Percentiles rank a stretch among this genome's conserved stretches.
Evolutionary conservation across 2,797 vertebrate species (phyloP).

Genomic region (Luscinia luscinia): DNA sequence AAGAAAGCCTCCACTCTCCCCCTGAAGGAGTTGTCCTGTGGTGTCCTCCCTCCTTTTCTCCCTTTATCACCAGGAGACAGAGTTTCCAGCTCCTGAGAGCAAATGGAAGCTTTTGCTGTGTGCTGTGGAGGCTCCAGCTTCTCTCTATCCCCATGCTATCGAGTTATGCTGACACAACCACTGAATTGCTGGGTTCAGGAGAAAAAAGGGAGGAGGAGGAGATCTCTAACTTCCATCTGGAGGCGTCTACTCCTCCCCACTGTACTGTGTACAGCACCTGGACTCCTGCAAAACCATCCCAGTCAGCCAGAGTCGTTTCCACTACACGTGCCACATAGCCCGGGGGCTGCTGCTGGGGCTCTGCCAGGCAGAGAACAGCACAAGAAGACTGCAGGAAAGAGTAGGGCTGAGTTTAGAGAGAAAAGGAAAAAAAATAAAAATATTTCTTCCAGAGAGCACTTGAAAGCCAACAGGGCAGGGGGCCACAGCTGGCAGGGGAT

Average conservation of each 20-base stretch:
- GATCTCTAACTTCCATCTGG: background rate
- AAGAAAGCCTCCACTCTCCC: background rate
- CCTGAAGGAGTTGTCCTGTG: background rate
- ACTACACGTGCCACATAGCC: background rate
- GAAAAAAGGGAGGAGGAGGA: background rate
- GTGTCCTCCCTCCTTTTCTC: background rate
- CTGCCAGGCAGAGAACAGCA: constrained; percentile 15
- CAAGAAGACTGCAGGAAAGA: background rate
- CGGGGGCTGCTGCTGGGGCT: background rate
- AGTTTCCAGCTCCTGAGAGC: background rate
- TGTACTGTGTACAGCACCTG: background rate
- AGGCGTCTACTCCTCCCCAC: background rate
- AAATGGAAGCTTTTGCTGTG: background rate
- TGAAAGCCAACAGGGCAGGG: background rate
- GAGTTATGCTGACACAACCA: background rate
- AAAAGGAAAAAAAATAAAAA: too few relatives aligned
- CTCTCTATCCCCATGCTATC: background rate
- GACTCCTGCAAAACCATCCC: background rate
- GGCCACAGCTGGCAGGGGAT: background rate
- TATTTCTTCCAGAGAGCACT: background rate
- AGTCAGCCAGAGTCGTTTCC: background rate
- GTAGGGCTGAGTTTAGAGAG: background rate
- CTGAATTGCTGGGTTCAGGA: background rate
- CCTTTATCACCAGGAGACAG: background rate
- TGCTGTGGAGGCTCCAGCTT: background rate